Evolutionary conservation across 1,140 invertebrate species (phyloP), one percentile per base, ranked within the genome.

Genomic region (Leptinotarsa lineolata): DNA sequence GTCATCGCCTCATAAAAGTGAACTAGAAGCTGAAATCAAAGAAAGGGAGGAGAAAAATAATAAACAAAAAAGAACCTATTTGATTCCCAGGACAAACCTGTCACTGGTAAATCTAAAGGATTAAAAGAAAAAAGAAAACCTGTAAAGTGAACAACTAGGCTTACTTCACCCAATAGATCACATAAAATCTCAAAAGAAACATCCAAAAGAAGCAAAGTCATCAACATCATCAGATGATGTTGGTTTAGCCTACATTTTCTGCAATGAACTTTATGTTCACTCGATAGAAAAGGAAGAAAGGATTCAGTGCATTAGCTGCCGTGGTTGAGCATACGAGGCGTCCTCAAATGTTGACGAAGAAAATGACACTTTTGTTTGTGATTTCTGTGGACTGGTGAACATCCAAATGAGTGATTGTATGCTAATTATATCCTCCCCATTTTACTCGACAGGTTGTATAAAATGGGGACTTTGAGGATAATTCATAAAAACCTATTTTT

Each of bases 251-350:
- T 11, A 3, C 45, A 46, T 44, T 12, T 30, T 68, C 3, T 68
- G 66, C 18, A 45, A 45, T 15, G 66, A 68, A 46, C 30, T 20
- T 15, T 68, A 68, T 22, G 15, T 20, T 5, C 39, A 68, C 13
- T 6, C 66, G n/a, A 46, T 12, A 46, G 4, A 15, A 6, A 46
- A 68, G 13, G 44, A 20, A 45, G 66, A 22, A 2, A 46, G 66
- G 66, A 68, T 68, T 68, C 21, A 68, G 44, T 68, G 66, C 18
- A 46, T 18, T 45, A 5, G 11, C 15, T 68, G 66, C 18, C 12
- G 12, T 8, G 21, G 21, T 8, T 68, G 66, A 30, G 30, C 45
- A n/a, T 30, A 46, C 2, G 66, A 68, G 46, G 21, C 30, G 6
- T 68, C 3, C 46, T 61, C 59, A 61, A 61, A 61, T 61, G 59